These are phyloP conservation scores for Thalpophila matura DNA, from an alignment of 2,888 invertebrate species.

Conservation along the genomic window DNA sequence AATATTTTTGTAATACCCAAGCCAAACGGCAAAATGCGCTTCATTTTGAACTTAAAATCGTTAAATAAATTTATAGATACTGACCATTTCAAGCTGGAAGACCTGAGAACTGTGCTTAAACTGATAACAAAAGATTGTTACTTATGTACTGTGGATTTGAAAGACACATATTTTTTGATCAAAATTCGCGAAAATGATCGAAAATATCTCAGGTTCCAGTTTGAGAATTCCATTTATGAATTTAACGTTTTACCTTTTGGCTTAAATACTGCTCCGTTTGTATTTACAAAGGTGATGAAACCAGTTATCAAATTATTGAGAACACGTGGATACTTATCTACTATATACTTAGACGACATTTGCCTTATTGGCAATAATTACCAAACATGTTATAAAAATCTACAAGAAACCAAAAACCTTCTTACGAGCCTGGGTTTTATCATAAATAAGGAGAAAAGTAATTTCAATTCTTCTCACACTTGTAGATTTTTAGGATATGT, in stretches of 20 bases:
- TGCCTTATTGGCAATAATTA: neutral
- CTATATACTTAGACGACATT: slow-evolving; percentile 19
- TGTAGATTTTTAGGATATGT: slow-evolving; percentile 16
- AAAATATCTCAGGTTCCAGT: slow-evolving; percentile 32
- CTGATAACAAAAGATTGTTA: slow-evolving; percentile 4
- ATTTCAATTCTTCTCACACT: neutral
- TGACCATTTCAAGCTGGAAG: slow-evolving; percentile 14
- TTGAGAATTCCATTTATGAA: slow-evolving; percentile 9
- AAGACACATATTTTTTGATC: slow-evolving; percentile 29
- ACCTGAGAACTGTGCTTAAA: slow-evolving; percentile 3
- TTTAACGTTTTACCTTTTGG: slow-evolving; percentile 40
- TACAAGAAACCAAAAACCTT: neutral
- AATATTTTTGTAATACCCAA: slow-evolving; percentile 13
- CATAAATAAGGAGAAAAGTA: slow-evolving; percentile 12
- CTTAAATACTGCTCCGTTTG: slow-evolving; percentile 18
- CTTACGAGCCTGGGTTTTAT: slow-evolving; percentile 11
- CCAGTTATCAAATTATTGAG: neutral
- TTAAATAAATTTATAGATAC: slow-evolving; percentile 16
- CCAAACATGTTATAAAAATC: neutral
- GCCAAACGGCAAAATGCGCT: slow-evolving; percentile 13
- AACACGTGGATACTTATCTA: slow-evolving; percentile 1
- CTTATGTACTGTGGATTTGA: slow-evolving; percentile 4
- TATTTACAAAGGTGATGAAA: slow-evolving; percentile 42
- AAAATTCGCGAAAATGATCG: slow-evolving; percentile 10
- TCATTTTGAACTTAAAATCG: slow-evolving; percentile 20